phyloP scores from a whole-genome alignment of 2,888 invertebrate species.

The Papilio elwesi region DNA sequence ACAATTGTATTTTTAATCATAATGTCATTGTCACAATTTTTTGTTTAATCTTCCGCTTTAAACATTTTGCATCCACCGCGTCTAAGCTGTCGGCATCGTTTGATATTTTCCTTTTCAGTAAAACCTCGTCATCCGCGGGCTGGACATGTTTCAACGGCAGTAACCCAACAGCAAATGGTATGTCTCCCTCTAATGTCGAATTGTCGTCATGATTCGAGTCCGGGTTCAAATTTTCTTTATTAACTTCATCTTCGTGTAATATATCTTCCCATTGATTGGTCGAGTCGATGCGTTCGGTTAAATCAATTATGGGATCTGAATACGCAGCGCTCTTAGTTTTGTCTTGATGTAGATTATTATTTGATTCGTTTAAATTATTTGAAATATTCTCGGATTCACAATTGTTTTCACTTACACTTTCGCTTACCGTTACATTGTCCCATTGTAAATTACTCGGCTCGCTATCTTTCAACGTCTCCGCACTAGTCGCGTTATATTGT shows the following conservation, averaged over 20 bases:
- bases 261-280: constrained; percentile 57
- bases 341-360: constrained; percentile 42
- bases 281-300: constrained; percentile 53
- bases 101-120: constrained; percentile 64
- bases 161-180: constrained; percentile 77
- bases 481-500: background rate
- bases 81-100: constrained; percentile 59
- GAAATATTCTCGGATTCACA: constrained; percentile 19
- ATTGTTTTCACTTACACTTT: constrained; percentile 24
- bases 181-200: constrained; percentile 62
- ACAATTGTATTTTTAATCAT: constrained; percentile 25
- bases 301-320: constrained; percentile 58
- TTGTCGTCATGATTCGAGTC: constrained; percentile 45
- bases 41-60: constrained; percentile 78
- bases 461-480: background rate
- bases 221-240: constrained; percentile 59
- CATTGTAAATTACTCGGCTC: constrained; percentile 45
- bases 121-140: constrained; percentile 55
- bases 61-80: constrained; percentile 71
- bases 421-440: constrained; percentile 41
- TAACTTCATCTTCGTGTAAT: constrained; percentile 51
- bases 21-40: constrained; percentile 56
- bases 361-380: constrained; percentile 17
- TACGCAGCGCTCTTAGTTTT: constrained; percentile 49
- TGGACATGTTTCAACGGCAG: constrained; percentile 69